phyloP scores from a whole-genome alignment of 2,113 vertebrate genomes.

The Elanoides forficatus region DNA sequence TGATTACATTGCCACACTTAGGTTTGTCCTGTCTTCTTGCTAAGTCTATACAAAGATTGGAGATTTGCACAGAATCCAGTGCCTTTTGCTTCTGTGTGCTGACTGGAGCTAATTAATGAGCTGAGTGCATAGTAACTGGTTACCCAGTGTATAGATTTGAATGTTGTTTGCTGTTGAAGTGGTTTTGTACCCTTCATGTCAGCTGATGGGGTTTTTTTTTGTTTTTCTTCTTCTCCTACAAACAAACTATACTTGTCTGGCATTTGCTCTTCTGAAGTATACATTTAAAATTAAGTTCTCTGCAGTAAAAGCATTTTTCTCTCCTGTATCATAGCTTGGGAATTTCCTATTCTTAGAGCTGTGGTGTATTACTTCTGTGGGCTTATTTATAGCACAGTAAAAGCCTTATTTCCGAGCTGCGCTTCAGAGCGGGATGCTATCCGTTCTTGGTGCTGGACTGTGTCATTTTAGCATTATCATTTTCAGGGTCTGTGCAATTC shows the following conservation, averaged over 20 bases:
- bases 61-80: not conserved
- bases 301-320: slow-evolving; percentile 6
- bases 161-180: not conserved
- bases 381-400: slow-evolving; percentile 23
- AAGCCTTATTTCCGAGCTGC: slow-evolving; percentile 5
- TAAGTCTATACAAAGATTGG: not conserved
- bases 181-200: not conserved
- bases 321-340: not conserved
- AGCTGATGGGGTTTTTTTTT: not conserved
- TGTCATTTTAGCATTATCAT: not conserved
- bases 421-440: not conserved
- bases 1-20: not conserved
- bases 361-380: not conserved
- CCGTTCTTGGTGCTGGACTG: not conserved
- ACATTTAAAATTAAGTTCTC: not conserved
- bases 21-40: not conserved
- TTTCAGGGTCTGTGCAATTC: not conserved
- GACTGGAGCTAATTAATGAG: not conserved
- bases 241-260: not conserved
- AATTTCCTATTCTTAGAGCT: not conserved
- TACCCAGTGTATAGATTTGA: not conserved
- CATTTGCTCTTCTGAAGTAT: not conserved
- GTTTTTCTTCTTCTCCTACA: not conserved
- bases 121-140: not conserved
- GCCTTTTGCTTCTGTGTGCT: not conserved